phyloP scores from a whole-genome alignment of 2,888 invertebrate genomes.

The Watsonalla cultraria region DNA sequence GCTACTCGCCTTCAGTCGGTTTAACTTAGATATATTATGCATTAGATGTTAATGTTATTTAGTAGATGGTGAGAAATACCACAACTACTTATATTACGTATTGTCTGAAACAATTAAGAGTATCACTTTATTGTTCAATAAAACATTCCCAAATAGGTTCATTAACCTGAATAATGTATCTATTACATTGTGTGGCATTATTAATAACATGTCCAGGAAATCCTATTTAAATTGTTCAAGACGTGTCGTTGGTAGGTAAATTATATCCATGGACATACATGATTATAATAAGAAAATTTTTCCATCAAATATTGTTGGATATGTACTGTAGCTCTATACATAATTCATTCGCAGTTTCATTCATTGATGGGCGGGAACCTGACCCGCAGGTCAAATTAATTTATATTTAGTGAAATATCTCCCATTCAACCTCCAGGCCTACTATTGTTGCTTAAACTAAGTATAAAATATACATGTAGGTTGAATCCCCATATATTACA shows the following conservation, averaged over 20 bases:
- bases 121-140: too few species aligned
- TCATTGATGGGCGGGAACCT: not conserved
- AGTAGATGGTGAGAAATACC: conserved; percentile 16
- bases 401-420: not conserved
- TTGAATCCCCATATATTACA: not conserved
- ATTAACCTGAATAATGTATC: too few species aligned
- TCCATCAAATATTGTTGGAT: not conserved
- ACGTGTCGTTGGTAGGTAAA: too few species aligned
- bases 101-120: too few species aligned
- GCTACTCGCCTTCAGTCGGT: conserved; percentile 24
- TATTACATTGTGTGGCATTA: too few species aligned
- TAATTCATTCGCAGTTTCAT: not conserved
- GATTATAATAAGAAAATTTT: not conserved
- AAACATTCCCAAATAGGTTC: too few species aligned
- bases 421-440: not conserved
- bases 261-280: too few species aligned
- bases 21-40: conserved; percentile 30
- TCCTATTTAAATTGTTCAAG: too few species aligned
- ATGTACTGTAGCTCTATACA: not conserved
- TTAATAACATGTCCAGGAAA: too few species aligned
- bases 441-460: not conserved
- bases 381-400: not conserved
- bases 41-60: conserved; percentile 29
- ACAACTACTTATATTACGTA: not conserved
- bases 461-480: not conserved